A percentile compares a stretch with the other conserved stretches of the same genome.
Conservation (phyloP, 2,888 invertebrate genomes). For the Drosophila heteroneura region DNA sequence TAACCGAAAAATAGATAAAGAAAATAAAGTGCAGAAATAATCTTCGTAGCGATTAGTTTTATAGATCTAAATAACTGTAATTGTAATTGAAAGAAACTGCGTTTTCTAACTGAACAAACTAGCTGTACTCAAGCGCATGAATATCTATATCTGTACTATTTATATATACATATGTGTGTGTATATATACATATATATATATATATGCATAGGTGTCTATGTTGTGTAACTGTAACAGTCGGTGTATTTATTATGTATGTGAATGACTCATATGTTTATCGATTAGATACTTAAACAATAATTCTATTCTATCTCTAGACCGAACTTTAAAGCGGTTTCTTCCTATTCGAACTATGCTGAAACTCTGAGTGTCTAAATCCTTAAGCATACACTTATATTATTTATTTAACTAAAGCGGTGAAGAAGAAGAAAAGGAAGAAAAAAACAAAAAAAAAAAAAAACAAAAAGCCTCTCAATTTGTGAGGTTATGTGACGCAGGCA, state of each 20-base stretch:
- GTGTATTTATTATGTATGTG: slow-evolving; percentile 53
- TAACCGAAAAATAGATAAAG: slow-evolving; percentile 30
- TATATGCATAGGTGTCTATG: slow-evolving; percentile 40
- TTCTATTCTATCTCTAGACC: slow-evolving; percentile 39
- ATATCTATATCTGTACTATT: slow-evolving; percentile 16
- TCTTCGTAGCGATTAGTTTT: slow-evolving; percentile 65
- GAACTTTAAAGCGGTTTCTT: slow-evolving; percentile 70
- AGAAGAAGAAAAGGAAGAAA: not conserved
- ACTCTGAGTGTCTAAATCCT: slow-evolving; percentile 73
- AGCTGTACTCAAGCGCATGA: slow-evolving; percentile 62
- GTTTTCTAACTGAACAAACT: slow-evolving; percentile 76
- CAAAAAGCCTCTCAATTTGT: slow-evolving; percentile 10
- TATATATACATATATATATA: slow-evolving; percentile 30
- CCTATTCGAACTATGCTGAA: slow-evolving; percentile 73
- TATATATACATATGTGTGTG: slow-evolving; percentile 31
- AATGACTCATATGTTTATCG: slow-evolving; percentile 37
- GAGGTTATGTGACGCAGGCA: slow-evolving; percentile 16
- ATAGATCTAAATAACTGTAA: slow-evolving; percentile 43
- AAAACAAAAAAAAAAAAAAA: not conserved
- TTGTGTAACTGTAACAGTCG: slow-evolving; percentile 58
- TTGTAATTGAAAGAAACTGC: slow-evolving; percentile 32
- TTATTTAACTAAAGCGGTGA: slow-evolving; percentile 33
- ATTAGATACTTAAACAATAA: slow-evolving; percentile 30
- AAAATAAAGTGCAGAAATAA: slow-evolving; percentile 34
- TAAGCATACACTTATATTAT: slow-evolving; percentile 59